Conservation (phyloP, 1,140 invertebrate genomes). For the Nephila pilipes region DNA sequence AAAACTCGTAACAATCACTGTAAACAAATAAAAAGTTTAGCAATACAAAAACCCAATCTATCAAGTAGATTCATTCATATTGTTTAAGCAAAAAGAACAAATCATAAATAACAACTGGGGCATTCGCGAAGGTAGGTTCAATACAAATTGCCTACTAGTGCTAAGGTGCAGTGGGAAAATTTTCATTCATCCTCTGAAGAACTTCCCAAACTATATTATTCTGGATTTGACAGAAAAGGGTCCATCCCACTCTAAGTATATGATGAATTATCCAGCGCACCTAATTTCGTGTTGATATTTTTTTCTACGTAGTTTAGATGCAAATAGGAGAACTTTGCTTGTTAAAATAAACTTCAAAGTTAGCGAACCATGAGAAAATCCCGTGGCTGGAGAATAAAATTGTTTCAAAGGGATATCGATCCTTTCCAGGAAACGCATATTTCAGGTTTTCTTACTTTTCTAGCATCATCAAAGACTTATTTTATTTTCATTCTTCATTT, state of each 20-base stretch:
- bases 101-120: background rate
- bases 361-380: background rate
- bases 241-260: background rate
- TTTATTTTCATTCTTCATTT: background rate
- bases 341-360: conserved; percentile 39
- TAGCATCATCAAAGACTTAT: too few relatives aligned
- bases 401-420: conserved; percentile 3
- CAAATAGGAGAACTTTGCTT: conserved; percentile 4
- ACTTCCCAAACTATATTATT: background rate
- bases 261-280: background rate
- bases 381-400: background rate
- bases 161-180: background rate
- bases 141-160: background rate
- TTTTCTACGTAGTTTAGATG: background rate
- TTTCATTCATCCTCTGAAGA: background rate
- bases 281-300: background rate
- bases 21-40: too few relatives aligned
- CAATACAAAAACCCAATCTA: too few relatives aligned
- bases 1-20: too few relatives aligned
- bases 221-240: conserved; percentile 6
- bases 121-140: background rate
- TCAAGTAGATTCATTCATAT: too few relatives aligned
- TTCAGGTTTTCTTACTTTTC: background rate
- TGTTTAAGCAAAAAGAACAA: background rate
- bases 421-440: background rate